These are phyloP conservation scores for Porites evermanni DNA, from an alignment of 92 coral and sea anemone genomes.

Conservation along the genomic window DNA sequence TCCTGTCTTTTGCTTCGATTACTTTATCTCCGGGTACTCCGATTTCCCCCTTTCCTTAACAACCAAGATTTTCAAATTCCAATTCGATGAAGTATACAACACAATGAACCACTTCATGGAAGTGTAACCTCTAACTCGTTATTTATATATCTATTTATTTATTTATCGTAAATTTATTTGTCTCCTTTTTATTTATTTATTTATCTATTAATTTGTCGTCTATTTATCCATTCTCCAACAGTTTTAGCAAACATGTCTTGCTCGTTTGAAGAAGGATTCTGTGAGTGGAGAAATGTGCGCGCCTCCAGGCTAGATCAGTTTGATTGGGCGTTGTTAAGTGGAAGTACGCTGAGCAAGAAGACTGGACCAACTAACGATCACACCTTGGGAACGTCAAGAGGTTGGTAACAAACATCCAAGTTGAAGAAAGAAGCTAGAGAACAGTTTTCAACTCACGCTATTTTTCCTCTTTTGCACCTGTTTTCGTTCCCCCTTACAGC, in stretches of 20 bases:
- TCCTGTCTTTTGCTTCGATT: too few relatives aligned
- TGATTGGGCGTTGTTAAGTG: slow-evolving; percentile 72
- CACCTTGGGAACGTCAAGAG: slow-evolving; percentile 68
- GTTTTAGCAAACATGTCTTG: slow-evolving; percentile 73
- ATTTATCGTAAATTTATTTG: too few relatives aligned
- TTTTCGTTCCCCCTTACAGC: too few relatives aligned
- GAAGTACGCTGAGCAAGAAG: slow-evolving; percentile 74
- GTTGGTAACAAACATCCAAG: slow-evolving; percentile 28
- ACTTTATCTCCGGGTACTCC: too few relatives aligned
- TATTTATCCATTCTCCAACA: slow-evolving; percentile 13
- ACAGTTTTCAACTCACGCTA: too few relatives aligned
- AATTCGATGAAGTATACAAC: background rate
- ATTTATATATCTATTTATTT: too few relatives aligned
- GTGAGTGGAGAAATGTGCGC: slow-evolving; percentile 74
- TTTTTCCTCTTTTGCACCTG: too few relatives aligned
- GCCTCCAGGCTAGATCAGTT: slow-evolving; percentile 59
- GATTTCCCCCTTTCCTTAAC: background rate
- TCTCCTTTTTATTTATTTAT: too few relatives aligned
- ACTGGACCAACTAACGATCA: slow-evolving; percentile 85
- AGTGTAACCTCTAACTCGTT: too few relatives aligned
- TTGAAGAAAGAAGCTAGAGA: too few relatives aligned
- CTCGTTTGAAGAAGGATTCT: slow-evolving; percentile 79
- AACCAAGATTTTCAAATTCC: background rate
- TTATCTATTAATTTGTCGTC: too few relatives aligned
- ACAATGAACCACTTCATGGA: too few relatives aligned